phyloP scores from a whole-genome alignment of 2,113 vertebrate species.

The Salminus brasiliensis region DNA sequence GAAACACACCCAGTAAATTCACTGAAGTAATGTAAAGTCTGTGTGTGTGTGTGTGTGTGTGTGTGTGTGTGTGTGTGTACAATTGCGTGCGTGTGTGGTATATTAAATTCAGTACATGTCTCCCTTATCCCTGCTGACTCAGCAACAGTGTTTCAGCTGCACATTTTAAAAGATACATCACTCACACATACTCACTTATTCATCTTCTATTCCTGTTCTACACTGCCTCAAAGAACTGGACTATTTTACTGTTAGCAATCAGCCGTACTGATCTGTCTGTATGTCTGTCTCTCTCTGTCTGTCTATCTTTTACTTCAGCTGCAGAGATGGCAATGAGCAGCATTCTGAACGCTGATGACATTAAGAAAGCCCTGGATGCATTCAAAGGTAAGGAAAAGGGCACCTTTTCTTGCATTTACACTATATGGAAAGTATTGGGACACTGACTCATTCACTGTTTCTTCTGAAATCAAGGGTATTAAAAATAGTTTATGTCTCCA shows the following conservation, averaged over 20 bases:
- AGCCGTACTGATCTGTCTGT: not conserved
- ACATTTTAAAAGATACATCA: not conserved
- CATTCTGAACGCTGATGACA: constrained; percentile 81
- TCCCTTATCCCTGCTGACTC: not conserved
- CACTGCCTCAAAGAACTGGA: not conserved
- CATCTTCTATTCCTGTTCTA: not conserved
- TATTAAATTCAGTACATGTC: not conserved
- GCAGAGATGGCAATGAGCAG: constrained; percentile 78
- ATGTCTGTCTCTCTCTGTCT: constrained; percentile 8
- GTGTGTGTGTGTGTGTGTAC: no score
- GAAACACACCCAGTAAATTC: no score
- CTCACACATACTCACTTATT: not conserved
- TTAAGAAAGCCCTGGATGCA: constrained; percentile 79
- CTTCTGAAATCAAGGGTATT: no score
- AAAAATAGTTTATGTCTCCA: no score
- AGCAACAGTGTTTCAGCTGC: not conserved
- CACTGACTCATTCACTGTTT: no score
- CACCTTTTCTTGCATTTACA: not conserved
- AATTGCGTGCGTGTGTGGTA: not conserved
- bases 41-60: not conserved
- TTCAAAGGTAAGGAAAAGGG: constrained; percentile 73
- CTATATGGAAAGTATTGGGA: no score
- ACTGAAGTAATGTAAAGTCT: not conserved
- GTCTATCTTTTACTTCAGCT: constrained; percentile 37
- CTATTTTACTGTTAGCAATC: not conserved